A percentile compares a stretch with the other conserved stretches of the same genome.
Evolutionary conservation across 2,797 vertebrate genomes (phyloP).

Genomic region (Rallus crepitans): DNA sequence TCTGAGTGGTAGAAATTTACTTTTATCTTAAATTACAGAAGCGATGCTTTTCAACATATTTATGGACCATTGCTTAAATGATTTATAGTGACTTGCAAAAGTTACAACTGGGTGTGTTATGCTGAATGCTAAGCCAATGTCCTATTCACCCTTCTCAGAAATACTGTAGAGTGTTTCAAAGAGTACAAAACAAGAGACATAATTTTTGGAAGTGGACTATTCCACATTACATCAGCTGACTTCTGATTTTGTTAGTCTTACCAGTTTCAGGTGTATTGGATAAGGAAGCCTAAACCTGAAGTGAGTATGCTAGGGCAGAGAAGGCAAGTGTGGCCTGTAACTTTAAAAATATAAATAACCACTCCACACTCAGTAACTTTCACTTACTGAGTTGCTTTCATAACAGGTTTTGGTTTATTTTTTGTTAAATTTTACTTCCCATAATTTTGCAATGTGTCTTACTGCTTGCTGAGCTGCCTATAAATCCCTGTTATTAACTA

Average conservation of each 20-base stretch:
- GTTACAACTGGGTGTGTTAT: not conserved
- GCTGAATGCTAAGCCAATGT: not conserved
- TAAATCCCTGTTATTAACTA: constrained; percentile 29
- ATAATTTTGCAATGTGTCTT: not conserved
- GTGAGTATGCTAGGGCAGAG: not conserved
- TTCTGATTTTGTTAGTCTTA: not conserved
- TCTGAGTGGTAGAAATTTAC: not conserved
- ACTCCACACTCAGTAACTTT: not conserved
- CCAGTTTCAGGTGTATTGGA: not conserved
- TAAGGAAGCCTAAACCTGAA: not conserved
- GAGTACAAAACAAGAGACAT: not conserved
- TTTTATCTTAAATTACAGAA: not conserved
- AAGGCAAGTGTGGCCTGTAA: not conserved
- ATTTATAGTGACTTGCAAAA: not conserved
- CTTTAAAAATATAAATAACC: not conserved
- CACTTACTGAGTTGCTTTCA: not conserved
- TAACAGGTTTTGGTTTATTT: not conserved
- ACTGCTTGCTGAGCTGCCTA: not conserved
- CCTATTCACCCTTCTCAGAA: not conserved
- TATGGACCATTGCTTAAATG: not conserved
- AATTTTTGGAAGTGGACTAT: not conserved
- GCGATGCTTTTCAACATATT: not conserved
- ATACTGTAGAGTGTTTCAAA: not conserved
- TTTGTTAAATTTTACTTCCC: not conserved
- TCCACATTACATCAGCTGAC: not conserved